Evolutionary conservation across 2,797 vertebrate genomes (phyloP), one percentile per base, ranked within the genome.

Genomic region (Sebastes kiyomatsui): DNA sequence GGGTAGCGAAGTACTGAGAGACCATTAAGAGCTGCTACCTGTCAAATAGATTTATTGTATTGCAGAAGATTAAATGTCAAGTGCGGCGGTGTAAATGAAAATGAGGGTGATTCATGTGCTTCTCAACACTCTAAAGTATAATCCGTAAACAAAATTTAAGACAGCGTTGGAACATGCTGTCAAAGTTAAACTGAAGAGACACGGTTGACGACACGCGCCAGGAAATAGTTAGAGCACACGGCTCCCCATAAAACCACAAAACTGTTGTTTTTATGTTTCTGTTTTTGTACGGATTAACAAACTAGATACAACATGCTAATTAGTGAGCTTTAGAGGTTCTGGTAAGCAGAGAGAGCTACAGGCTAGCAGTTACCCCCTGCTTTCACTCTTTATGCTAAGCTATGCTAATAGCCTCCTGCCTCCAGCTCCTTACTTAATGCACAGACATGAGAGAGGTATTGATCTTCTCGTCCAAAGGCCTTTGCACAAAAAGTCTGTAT

Each of bases 21-120:
- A 75, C 69, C 69, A 55, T 72, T 79, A 82, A 75, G 76, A 80
- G 75, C 61, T 20, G 11, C 72, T 72, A 79, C 67, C 88, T 86
- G 82, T 91, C 88, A 88, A 66, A 82, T 1, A 80, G 59, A 84
- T 67, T 77, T 83, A 84, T 79, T 78, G 73, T 76, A 59, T 25
- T 46, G 70, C 33, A 60, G 60, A 72, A 83, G 79, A 89, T 84
- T 42, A 82, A 83, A 87, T 74, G 67, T 81, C 68, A 75, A 83
- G 75, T 28, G 58, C 32, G 55, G 80, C 49, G 65, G 74, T 10
- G 68, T 67, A 75, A 79, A 88, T 18, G 22, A 81, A 75, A 77
- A 77, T 6, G 18, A 82, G 35, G 12, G 42, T 38, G 72, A 87
- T 83, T 91, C 68, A 73, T 84, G 65, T n/a, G 65, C 62, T 49